Conservation (phyloP, 2,888 invertebrate species). For the Cistogaster globosa region DNA sequence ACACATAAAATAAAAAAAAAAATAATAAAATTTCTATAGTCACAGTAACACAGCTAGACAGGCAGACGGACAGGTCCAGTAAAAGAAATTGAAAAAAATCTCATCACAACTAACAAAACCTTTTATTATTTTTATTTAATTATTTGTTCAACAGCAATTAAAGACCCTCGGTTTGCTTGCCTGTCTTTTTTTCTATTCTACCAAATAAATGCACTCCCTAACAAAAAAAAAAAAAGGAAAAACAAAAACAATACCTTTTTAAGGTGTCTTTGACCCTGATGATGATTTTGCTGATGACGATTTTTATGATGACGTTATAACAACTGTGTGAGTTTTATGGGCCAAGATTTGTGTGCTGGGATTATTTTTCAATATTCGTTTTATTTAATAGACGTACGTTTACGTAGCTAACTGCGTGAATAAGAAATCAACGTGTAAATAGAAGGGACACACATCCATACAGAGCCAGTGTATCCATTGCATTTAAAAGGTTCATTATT, state of each 20-base stretch:
- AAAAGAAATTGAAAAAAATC: not conserved
- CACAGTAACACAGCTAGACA: not conserved
- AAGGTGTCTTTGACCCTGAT: slow-evolving; percentile 34
- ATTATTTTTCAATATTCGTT: not conserved
- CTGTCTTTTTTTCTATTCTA: not conserved
- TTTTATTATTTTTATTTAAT: not conserved
- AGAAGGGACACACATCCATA: not conserved
- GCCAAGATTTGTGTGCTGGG: not conserved
- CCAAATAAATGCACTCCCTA: not conserved
- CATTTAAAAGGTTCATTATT: slow-evolving; percentile 17
- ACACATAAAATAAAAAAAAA: not conserved
- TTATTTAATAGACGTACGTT: slow-evolving; percentile 11
- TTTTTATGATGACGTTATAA: slow-evolving; percentile 29
- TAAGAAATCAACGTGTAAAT: not conserved
- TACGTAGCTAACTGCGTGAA: not conserved
- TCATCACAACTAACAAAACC: not conserved
- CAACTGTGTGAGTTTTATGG: not conserved
- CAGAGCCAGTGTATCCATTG: not conserved
- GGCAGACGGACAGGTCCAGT: not conserved
- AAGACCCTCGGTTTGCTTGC: not conserved
- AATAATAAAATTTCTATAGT: not conserved
- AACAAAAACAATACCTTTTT: not conserved
- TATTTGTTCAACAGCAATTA: not conserved
- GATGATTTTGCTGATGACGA: not conserved
- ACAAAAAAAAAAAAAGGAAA: not conserved